phyloP scores from a whole-genome alignment of 2,888 invertebrate genomes.

The Lypha dubia region DNA sequence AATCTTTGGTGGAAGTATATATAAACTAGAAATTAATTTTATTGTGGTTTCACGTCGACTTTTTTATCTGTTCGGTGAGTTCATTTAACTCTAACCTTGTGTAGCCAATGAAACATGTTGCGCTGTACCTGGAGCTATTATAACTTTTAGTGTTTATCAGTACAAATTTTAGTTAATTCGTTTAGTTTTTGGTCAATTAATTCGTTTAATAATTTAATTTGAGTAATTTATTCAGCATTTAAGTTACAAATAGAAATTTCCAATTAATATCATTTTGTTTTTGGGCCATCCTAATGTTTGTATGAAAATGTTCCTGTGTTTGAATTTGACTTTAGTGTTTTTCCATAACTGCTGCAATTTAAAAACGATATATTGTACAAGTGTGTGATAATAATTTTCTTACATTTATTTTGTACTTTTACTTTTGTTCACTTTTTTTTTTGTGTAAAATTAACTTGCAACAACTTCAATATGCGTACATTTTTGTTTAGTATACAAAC shows the following conservation, averaged over 20 bases:
- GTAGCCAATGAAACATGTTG: too few species aligned
- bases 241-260: background rate
- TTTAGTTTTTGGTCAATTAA: too few species aligned
- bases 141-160: too few species aligned
- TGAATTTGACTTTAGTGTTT: background rate
- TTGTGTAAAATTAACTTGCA: conserved; percentile 5
- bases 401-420: conserved; percentile 44
- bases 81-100: too few species aligned
- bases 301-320: background rate
- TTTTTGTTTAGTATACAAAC: conserved; percentile 22
- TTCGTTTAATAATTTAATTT: too few species aligned
- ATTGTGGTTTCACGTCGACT: too few species aligned
- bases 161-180: too few species aligned
- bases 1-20: too few species aligned
- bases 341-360: background rate
- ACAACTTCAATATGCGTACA: conserved; percentile 16
- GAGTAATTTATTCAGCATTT: too few species aligned
- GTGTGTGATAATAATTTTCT: conserved; percentile 36
- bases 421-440: conserved; percentile 32
- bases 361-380: background rate
- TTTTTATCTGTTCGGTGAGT: too few species aligned
- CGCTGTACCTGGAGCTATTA: too few species aligned
- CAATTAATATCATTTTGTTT: background rate
- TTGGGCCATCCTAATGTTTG: conserved; percentile 3
- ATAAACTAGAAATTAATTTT: too few species aligned